Conservation (phyloP, 2,888 invertebrate genomes). For the Mechanitis messenoides region DNA sequence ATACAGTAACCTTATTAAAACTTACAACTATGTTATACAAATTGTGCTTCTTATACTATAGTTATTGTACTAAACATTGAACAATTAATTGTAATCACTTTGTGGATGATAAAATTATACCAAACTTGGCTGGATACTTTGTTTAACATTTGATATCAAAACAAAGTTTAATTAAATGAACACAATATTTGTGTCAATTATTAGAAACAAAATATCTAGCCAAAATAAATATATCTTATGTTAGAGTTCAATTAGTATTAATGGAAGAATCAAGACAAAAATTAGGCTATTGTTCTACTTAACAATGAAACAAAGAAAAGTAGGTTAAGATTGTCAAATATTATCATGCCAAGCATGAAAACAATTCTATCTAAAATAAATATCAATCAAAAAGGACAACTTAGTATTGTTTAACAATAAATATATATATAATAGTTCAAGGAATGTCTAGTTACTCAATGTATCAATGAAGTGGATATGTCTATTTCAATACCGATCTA, state of each 20-base stretch:
- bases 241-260: neutral
- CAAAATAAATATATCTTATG: neutral
- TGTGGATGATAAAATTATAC: conserved; percentile 1
- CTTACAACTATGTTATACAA: conserved; percentile 25
- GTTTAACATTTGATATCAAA: neutral
- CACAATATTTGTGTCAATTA: neutral
- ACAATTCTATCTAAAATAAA: conserved; percentile 14
- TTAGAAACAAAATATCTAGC: neutral
- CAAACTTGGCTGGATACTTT: neutral
- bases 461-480: conserved; percentile 26
- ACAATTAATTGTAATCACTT: conserved; percentile 32
- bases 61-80: conserved; percentile 46
- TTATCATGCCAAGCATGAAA: conserved; percentile 11
- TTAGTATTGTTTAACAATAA: conserved; percentile 18
- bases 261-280: neutral
- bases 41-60: conserved; percentile 27
- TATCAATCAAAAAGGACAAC: conserved; percentile 11
- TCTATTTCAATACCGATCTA: conserved; percentile 23
- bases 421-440: conserved; percentile 19
- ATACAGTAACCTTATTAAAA: conserved; percentile 10
- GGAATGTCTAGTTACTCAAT: conserved; percentile 26
- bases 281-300: conserved; percentile 2
- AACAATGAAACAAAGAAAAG: neutral
- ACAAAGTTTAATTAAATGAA: neutral
- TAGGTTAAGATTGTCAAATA: conserved; percentile 9